Percentiles rank a stretch among this genome's conserved stretches.
Evolutionary conservation across 2,797 vertebrate genomes (phyloP).

Genomic region (Malacoraja senta): DNA sequence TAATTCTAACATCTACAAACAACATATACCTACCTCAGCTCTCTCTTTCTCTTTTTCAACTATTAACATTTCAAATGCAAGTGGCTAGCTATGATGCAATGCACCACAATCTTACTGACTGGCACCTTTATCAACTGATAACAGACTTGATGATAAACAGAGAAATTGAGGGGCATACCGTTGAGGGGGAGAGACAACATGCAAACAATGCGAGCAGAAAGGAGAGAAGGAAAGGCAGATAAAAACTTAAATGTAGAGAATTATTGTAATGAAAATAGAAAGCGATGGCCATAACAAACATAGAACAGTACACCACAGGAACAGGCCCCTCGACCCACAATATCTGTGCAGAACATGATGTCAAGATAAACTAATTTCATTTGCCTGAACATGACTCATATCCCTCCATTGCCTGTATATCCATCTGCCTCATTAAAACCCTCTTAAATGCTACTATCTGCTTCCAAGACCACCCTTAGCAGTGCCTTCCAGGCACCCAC

Average conservation of each 20-base stretch:
- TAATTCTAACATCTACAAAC: not conserved
- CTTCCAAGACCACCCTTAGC: too few relatives aligned
- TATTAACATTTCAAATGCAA: not conserved
- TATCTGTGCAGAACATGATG: too few relatives aligned
- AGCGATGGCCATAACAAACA: not conserved
- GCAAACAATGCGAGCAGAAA: not conserved
- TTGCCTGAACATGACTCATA: too few relatives aligned
- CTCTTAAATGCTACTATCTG: too few relatives aligned
- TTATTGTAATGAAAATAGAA: not conserved
- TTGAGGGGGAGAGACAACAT: not conserved
- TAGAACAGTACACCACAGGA: too few relatives aligned
- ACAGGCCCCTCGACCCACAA: too few relatives aligned
- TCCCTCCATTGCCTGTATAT: too few relatives aligned
- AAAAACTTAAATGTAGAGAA: not conserved
- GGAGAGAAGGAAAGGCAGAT: not conserved
- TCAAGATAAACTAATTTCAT: too few relatives aligned
- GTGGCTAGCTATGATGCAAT: not conserved
- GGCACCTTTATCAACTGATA: not conserved
- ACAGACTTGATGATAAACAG: not conserved
- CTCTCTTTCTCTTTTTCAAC: not conserved
- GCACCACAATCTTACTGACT: not conserved
- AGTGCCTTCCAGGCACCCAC: too few relatives aligned
- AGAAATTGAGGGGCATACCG: not conserved
- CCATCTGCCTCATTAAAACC: too few relatives aligned
- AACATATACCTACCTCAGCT: too few relatives aligned